Evolutionary conservation across 2,113 vertebrate species (phyloP), one percentile per base, ranked within the genome.

Genomic region (Danio rerio): DNA sequence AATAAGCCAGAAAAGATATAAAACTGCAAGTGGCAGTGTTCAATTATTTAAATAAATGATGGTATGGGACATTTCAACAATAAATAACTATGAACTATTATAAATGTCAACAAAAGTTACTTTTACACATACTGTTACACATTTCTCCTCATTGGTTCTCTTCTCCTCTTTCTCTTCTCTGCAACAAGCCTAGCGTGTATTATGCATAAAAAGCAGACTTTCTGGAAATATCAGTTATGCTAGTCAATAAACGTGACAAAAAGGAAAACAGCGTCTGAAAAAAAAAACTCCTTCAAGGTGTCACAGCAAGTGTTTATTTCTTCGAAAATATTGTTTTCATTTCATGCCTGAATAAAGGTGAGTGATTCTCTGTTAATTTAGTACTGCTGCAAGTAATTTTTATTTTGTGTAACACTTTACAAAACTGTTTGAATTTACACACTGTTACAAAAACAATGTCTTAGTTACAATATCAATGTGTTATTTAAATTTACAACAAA

Each of bases 151-250:
- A 58, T n/a, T 58, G 53, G 40, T 69, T 69, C 16, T 20, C 43
- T 49, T 49, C 53, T 56, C 21, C 71, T n/a, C 71, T 43, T 20
- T 16, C 18, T 49, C 53, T 56, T 15, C 71, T n/a, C 71, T 43
- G 16, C 71, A 58, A 49, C 66, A 69, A n/a, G 56, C 50, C 52
- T 1, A 3, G 0, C 43, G 47, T 69, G n/a, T n/a, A n/a, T n/a
- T n/a, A n/a, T n/a, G n/a, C n/a, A 69, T 18, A n/a, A 18, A 40
- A 45, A 6, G 40, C 15, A 74, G 71, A 58, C 31, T 74, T 74
- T 43, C 71, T 10, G 53, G 71, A 74, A 74, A 43, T 43, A 16
- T 6, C 42, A 58, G 53, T 43, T 73, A 16, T 4, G 21, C 31
- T n/a, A 18, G 15, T 73, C 15, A 74, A 74, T 6, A 1, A 43